These are phyloP conservation scores for Chrysocyon brachyurus DNA, from an alignment of 2,797 vertebrate genomes.

Conservation along the genomic window DNA sequence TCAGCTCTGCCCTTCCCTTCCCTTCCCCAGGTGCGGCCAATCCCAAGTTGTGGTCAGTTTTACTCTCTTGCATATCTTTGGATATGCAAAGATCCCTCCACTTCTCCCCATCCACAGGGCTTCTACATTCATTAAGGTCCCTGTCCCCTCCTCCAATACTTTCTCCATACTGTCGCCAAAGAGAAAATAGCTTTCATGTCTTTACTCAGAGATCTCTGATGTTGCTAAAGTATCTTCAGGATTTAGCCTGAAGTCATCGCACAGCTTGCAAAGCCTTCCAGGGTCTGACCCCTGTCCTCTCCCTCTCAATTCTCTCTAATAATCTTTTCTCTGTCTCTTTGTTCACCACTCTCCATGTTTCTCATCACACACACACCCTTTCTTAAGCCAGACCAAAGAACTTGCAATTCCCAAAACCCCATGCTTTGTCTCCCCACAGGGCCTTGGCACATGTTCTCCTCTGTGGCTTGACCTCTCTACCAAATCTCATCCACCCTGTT, in stretches of 20 bases:
- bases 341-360: neutral
- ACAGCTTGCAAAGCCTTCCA: neutral
- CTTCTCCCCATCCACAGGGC: neutral
- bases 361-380: neutral
- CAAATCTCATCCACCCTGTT: neutral
- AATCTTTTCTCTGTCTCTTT: neutral
- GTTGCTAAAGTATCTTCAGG: neutral
- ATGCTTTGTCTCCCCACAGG: neutral
- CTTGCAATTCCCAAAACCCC: neutral
- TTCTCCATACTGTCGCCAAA: neutral
- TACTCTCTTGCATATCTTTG: neutral
- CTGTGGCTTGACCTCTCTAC: neutral
- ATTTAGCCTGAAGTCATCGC: neutral
- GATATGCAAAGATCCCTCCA: neutral
- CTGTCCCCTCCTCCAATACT: too few relatives aligned
- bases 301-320: neutral
- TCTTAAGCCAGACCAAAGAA: neutral
- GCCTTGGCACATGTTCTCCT: neutral
- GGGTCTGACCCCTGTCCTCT: neutral
- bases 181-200: neutral
- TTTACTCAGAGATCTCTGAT: neutral
- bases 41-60: neutral
- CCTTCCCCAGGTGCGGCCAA: neutral
- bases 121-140: neutral
- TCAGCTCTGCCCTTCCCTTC: neutral